These are phyloP conservation scores for Pectinophora gossypiella DNA, from an alignment of 1,140 invertebrate species.

Conservation along the genomic window DNA sequence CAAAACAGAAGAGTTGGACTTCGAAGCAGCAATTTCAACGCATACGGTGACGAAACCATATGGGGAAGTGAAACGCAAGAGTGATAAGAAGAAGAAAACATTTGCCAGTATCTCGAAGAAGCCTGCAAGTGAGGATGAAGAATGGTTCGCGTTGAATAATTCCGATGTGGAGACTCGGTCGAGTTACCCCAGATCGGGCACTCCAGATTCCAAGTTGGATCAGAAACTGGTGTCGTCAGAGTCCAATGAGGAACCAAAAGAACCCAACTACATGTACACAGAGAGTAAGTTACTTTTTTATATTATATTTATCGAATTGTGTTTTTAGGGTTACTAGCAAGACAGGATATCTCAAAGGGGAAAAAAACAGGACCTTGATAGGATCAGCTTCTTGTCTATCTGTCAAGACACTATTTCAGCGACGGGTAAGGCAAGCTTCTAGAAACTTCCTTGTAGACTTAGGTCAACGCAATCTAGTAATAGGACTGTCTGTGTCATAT, in stretches of 20 bases:
- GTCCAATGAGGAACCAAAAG: conserved; percentile 42
- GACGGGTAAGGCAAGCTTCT: no score
- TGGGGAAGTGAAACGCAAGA: conserved; percentile 15
- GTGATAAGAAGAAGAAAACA: conserved; percentile 30
- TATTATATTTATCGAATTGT: no score
- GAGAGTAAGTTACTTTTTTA: conserved; percentile 55
- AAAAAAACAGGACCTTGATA: no score
- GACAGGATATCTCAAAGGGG: no score
- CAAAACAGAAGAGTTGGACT: conserved; percentile 31
- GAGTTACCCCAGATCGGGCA: conserved; percentile 51
- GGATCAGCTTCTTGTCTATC: no score
- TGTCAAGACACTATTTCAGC: no score
- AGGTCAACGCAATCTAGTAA: neutral
- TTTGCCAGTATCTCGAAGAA: conserved; percentile 31
- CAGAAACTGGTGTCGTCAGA: conserved; percentile 30
- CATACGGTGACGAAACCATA: conserved; percentile 56
- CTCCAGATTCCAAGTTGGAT: conserved; percentile 52
- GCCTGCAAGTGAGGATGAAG: conserved; percentile 49
- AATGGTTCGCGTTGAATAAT: conserved; percentile 36
- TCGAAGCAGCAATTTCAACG: conserved; percentile 51
- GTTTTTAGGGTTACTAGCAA: no score
- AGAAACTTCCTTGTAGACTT: neutral
- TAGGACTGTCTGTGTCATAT: no score
- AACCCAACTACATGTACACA: conserved; percentile 46
- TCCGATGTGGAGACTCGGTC: conserved; percentile 60